Conservation (phyloP, 1,140 invertebrate species). For the Bursaphelenchus mucronatus region DNA sequence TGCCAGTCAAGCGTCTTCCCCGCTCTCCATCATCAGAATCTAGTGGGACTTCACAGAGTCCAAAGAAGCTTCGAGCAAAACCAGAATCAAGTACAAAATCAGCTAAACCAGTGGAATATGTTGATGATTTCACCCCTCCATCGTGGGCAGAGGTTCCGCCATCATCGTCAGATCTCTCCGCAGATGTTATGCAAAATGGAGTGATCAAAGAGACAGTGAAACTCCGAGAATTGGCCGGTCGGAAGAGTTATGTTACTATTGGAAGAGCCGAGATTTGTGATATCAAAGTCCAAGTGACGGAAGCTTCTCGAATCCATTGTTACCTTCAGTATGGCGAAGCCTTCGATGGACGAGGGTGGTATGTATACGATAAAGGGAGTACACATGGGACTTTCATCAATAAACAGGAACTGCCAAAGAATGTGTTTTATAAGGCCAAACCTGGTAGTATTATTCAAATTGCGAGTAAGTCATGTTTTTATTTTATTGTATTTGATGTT, state of each 20-base stretch:
- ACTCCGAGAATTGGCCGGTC: constrained; percentile 11
- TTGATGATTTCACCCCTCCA: constrained; percentile 1
- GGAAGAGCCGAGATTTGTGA: constrained; percentile 14
- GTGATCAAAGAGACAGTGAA: constrained; percentile 1
- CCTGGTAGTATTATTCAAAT: constrained; percentile 9
- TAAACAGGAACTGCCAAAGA: constrained; percentile 16
- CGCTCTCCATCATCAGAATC: no score
- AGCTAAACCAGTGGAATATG: background rate
- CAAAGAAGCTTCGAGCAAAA: background rate
- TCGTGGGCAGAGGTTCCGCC: constrained; percentile 19
- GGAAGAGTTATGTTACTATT: constrained; percentile 14
- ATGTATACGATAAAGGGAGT: constrained; percentile 8
- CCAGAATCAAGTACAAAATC: constrained; percentile 4
- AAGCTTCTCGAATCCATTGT: constrained; percentile 17
- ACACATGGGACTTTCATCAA: constrained; percentile 23
- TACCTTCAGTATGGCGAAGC: constrained; percentile 13
- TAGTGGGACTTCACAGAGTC: no score
- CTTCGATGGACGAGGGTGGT: constrained; percentile 18
- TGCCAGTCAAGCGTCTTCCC: background rate
- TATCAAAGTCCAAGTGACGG: constrained; percentile 7
- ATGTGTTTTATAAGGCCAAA: constrained; percentile 11
- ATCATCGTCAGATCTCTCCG: background rate
- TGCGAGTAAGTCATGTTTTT: background rate
- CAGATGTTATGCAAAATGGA: constrained; percentile 17
- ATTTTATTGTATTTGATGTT: constrained; percentile 4